Evolutionary conservation across 2,888 invertebrate species (phyloP), one percentile per base, ranked within the genome.

Genomic region (Hartigia nigra): DNA sequence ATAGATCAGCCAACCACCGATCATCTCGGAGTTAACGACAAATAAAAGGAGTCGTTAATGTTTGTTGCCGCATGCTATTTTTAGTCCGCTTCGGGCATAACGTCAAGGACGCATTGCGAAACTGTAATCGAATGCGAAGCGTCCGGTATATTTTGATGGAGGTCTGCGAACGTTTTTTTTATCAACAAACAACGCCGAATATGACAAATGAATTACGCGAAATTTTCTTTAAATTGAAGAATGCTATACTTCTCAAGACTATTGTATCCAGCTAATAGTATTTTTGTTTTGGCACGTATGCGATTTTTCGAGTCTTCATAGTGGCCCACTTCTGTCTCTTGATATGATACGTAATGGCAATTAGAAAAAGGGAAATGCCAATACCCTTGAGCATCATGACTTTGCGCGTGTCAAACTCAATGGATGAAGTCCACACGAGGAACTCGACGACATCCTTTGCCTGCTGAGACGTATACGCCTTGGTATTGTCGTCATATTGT

Each of bases 371-470:
- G 90, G 95, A 94, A 84, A 98, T 94, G 86, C 95, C 95, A 77
- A 96, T 78, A 1, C 92, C 92, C 93, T 97, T 97, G 86, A 98
- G 94, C 82, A 94, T 93, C 95, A 97, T 95, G 82, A 94, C 93
- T 88, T 98, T 97, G 81, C 98, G 94, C 9, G 95, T 94, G 92
- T 99, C 98, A 84, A 96, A 95, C 90, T 98, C 97, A 1, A 98
- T 98, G 91, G 98, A 97, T 0, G 96, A 95, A 78, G 96, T 94
- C 98, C 98, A 99, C 89, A 95, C 95, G 80, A 99, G 94, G 95
- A 99, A 99, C 78, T 96, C 95, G 39, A 95, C 92, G 37, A 99
- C 96, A 92, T 99, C 99, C 93, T 99, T 99, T 77, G 99, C 98
- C 91, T 99, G 93, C 93, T 99, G 99, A 90, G 98, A 97, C 84